Evolutionary conservation across 1,140 invertebrate genomes (phyloP).

Genomic region (Zophobas atratus): DNA sequence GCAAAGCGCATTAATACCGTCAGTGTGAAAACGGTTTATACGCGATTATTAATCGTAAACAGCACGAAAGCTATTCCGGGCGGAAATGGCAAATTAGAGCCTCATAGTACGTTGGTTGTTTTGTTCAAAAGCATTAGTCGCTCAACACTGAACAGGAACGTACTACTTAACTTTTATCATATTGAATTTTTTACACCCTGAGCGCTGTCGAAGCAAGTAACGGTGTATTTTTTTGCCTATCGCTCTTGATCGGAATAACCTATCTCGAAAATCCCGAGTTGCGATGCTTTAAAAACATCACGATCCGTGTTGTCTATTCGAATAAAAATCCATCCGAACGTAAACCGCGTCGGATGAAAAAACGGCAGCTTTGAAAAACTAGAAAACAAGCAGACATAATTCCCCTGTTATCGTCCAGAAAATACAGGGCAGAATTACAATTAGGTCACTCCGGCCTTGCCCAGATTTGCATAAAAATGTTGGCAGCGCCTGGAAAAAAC

Average conservation of each 20-base stretch:
- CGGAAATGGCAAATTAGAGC: neutral
- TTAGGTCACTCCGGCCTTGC: slow-evolving; percentile 45
- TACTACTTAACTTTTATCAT: too few relatives aligned
- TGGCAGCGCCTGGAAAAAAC: slow-evolving; percentile 31
- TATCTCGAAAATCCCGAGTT: too few relatives aligned
- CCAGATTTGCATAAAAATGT: slow-evolving; percentile 51
- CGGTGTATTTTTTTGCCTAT: too few relatives aligned
- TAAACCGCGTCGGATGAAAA: neutral
- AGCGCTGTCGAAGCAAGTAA: too few relatives aligned
- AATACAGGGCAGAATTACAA: slow-evolving; percentile 52
- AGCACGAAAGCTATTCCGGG: neutral
- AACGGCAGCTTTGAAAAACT: neutral
- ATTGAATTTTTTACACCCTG: too few relatives aligned
- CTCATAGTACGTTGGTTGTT: too few relatives aligned
- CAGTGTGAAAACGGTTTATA: neutral
- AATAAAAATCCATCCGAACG: neutral
- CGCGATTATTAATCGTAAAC: neutral
- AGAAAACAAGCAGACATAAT: neutral
- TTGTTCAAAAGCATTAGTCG: too few relatives aligned
- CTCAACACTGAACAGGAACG: too few relatives aligned
- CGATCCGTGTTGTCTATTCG: too few relatives aligned
- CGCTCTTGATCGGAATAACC: too few relatives aligned
- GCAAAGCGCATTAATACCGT: neutral
- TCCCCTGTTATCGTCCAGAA: slow-evolving; percentile 14
- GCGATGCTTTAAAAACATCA: too few relatives aligned